phyloP scores from a whole-genome alignment of 2,797 vertebrate genomes.

The Argyrosomus regius region DNA sequence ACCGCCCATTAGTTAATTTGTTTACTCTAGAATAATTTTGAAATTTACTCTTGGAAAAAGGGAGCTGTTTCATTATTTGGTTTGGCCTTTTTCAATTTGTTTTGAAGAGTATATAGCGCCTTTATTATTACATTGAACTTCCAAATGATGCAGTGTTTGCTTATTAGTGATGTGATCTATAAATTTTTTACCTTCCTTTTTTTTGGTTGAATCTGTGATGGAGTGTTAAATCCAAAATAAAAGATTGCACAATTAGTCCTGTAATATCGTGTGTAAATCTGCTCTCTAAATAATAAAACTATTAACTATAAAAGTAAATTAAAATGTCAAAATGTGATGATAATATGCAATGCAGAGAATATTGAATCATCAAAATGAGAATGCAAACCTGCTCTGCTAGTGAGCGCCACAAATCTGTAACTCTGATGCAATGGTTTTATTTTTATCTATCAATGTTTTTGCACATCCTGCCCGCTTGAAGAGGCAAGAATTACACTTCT shows the following conservation, averaged over 20 bases:
- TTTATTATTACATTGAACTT: conserved; percentile 6
- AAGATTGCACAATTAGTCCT: conserved; percentile 6
- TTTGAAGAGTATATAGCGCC: conserved; percentile 44
- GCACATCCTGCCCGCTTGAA: background rate
- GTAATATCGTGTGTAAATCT: background rate
- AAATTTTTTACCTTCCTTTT: no score
- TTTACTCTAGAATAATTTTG: conserved; percentile 76
- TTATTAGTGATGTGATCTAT: conserved; percentile 13
- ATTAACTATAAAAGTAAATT: background rate
- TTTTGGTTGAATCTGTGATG: background rate
- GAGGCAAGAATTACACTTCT: conserved; percentile 1
- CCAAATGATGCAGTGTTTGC: conserved; percentile 20
- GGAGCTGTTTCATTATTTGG: conserved; percentile 44
- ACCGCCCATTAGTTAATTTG: conserved; percentile 83
- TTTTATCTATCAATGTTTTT: conserved; percentile 1
- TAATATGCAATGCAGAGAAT: background rate
- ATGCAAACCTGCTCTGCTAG: background rate
- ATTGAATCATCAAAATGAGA: background rate
- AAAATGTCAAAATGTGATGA: background rate
- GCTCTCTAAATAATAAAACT: background rate
- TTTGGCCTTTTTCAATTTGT: conserved; percentile 69
- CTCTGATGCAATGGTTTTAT: conserved; percentile 26
- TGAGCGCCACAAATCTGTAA: background rate
- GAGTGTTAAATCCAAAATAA: conserved; percentile 8
- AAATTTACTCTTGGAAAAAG: conserved; percentile 51